A percentile compares a stretch with the other conserved stretches of the same genome.
These are phyloP conservation scores for Ariopsis seemanni DNA, from an alignment of 2,113 vertebrate species.

Conservation along the genomic window DNA sequence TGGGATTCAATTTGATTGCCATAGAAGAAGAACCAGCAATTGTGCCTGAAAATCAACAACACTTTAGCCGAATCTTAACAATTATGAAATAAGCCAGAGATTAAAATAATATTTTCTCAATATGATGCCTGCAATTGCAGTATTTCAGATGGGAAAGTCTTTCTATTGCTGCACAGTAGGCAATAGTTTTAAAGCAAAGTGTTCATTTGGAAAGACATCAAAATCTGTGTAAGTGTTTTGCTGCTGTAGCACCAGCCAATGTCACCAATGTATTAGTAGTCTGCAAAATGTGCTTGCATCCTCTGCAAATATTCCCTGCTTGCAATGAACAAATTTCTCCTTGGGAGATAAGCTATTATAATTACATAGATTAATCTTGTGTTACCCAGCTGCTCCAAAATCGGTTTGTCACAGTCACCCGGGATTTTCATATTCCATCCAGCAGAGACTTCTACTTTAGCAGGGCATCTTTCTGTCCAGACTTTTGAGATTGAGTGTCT, in stretches of 20 bases:
- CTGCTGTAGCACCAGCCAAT: constrained; percentile 29
- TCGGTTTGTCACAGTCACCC: constrained; percentile 71
- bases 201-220: constrained; percentile 35
- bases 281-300: constrained; percentile 39
- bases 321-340: constrained; percentile 50
- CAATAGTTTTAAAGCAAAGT: constrained; percentile 30
- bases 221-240: constrained; percentile 30
- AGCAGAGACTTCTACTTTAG: constrained; percentile 52
- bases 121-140: constrained; percentile 18
- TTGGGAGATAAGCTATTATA: constrained; percentile 63
- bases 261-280: constrained; percentile 37
- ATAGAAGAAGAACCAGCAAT: constrained; percentile 37
- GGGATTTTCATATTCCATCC: constrained; percentile 59
- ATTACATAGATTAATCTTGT: constrained; percentile 70
- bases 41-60: constrained; percentile 31
- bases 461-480: constrained; percentile 39
- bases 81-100: constrained; percentile 18
- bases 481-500: constrained; percentile 38
- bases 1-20: constrained; percentile 42
- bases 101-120: constrained; percentile 18
- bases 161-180: constrained; percentile 24
- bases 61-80: constrained; percentile 34
- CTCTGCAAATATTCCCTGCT: constrained; percentile 44
- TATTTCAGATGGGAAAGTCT: not conserved
- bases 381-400: constrained; percentile 60